These are phyloP conservation scores for Petrolisthes manimaculis DNA, from an alignment of 2,888 invertebrate species.

Conservation along the genomic window DNA sequence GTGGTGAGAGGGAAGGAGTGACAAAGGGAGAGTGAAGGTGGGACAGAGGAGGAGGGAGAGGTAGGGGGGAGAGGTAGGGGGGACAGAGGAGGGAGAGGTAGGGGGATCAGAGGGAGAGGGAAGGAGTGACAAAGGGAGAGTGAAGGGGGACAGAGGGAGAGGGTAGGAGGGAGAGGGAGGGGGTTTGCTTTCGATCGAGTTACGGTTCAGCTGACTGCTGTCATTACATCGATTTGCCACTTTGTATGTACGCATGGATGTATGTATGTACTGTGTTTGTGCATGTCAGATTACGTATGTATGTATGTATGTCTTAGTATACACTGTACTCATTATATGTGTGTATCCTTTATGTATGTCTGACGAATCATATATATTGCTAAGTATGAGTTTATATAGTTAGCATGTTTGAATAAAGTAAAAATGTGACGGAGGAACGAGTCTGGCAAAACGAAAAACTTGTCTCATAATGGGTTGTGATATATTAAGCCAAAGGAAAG, in stretches of 20 bases:
- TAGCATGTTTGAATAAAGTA: too few relatives aligned
- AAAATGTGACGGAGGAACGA: too few relatives aligned
- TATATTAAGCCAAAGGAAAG: too few relatives aligned
- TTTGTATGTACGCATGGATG: not conserved
- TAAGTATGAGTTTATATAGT: too few relatives aligned
- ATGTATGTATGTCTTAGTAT: too few relatives aligned
- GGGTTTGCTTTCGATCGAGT: not conserved
- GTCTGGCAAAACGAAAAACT: too few relatives aligned
- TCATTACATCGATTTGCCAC: not conserved
- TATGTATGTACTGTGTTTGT: too few relatives aligned
- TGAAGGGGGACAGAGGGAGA: not conserved
- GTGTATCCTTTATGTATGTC: too few relatives aligned
- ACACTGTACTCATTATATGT: too few relatives aligned
- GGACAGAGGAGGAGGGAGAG: not conserved
- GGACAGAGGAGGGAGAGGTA: not conserved
- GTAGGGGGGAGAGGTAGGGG: not conserved
- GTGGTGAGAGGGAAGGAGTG: not conserved
- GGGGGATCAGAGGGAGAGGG: not conserved
- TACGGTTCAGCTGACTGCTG: not conserved
- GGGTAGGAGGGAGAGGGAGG: not conserved
- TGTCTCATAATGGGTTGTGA: too few relatives aligned
- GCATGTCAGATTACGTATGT: too few relatives aligned
- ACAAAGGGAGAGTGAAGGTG: not conserved
- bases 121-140: not conserved
- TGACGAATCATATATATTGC: too few relatives aligned